phyloP scores from a whole-genome alignment of 2,113 vertebrate genomes.

The Megaptera novaeangliae region DNA sequence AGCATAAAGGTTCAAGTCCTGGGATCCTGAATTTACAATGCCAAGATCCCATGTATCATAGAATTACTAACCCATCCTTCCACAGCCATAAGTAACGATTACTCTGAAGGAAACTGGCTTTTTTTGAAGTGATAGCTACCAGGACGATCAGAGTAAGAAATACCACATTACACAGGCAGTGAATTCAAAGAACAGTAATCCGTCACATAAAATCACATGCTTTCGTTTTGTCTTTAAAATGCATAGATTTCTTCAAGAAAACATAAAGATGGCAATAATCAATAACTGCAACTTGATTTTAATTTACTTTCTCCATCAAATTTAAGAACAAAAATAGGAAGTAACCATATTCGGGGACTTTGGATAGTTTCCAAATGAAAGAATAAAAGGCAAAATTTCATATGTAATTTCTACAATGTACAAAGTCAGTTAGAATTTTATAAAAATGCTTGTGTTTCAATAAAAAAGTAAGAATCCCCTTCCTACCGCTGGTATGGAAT shows the following conservation, averaged over 20 bases:
- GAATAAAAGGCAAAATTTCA: conserved; percentile 19
- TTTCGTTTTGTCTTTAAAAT: conserved; percentile 33
- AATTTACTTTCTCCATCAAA: background rate
- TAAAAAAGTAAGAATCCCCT: background rate
- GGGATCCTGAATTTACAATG: conserved; percentile 27
- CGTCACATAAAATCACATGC: background rate
- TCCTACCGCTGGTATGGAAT: background rate
- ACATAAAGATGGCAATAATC: conserved; percentile 5
- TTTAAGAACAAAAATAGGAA: conserved; percentile 25
- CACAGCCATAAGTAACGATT: background rate
- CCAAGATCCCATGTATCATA: background rate
- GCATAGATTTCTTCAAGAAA: conserved; percentile 51
- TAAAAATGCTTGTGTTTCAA: conserved; percentile 1
- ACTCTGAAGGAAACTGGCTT: background rate
- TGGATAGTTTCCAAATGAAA: conserved; percentile 6
- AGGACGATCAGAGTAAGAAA: background rate
- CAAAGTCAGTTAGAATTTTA: conserved; percentile 19
- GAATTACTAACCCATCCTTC: background rate
- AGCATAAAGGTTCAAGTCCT: conserved; percentile 66
- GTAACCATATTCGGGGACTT: background rate
- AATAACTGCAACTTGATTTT: conserved; percentile 38
- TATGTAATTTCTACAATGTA: background rate
- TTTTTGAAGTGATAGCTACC: background rate
- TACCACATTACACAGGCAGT: background rate
- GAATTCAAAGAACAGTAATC: background rate